These are phyloP conservation scores for Anguilla rostrata DNA, from an alignment of 2,113 vertebrate species.

Conservation along the genomic window DNA sequence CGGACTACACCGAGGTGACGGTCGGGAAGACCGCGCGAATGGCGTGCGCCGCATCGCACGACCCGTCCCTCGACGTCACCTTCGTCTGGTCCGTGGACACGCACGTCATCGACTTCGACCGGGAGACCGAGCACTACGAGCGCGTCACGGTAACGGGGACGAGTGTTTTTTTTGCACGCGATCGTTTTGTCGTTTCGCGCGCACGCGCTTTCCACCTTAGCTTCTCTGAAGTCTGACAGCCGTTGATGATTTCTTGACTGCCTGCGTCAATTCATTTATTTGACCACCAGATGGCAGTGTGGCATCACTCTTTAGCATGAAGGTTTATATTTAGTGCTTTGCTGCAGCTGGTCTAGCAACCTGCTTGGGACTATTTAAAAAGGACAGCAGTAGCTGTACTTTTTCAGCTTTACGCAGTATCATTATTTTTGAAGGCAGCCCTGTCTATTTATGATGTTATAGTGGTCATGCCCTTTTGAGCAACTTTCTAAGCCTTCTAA, in stretches of 20 bases:
- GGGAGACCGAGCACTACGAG: constrained; percentile 83
- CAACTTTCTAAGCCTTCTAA: too few species aligned
- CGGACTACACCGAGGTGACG: constrained; percentile 78
- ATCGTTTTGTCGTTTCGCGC: too few species aligned
- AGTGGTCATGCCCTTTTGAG: too few species aligned
- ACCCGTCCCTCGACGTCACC: constrained; percentile 85
- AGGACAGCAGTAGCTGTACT: too few species aligned
- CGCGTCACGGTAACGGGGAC: constrained; percentile 76
- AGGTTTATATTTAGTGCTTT: neutral
- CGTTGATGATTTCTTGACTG: neutral
- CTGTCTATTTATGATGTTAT: too few species aligned
- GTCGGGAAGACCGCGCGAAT: constrained; percentile 87
- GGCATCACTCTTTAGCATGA: neutral
- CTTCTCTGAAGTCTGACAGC: neutral
- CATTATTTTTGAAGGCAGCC: too few species aligned
- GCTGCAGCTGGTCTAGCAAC: neutral
- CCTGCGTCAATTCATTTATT: constrained; percentile 13
- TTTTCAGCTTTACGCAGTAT: too few species aligned
- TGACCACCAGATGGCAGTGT: constrained; percentile 9
- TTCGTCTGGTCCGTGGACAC: constrained; percentile 93
- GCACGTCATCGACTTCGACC: constrained; percentile 86
- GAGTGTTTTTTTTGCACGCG: neutral
- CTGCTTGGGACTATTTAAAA: too few species aligned
- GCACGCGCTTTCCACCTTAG: too few species aligned
- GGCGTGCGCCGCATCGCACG: constrained; percentile 87